Conservation (phyloP, 2,888 invertebrate genomes). For the Caenorhabditis sp. region DNA sequence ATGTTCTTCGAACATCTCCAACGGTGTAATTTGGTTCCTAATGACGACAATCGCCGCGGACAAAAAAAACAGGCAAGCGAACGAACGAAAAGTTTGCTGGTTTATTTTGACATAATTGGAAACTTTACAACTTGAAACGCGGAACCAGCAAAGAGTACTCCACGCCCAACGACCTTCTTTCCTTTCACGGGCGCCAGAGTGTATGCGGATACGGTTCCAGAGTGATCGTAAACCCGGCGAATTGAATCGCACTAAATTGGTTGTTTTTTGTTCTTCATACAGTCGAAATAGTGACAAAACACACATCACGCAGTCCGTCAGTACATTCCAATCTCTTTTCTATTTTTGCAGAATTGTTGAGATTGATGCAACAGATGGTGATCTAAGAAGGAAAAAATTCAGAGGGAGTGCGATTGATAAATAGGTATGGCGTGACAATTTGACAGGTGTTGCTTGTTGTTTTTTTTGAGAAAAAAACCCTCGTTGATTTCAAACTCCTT, state of each 20-base stretch:
- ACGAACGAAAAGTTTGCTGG: slow-evolving; percentile 25
- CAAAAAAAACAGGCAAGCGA: not conserved
- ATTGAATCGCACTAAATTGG: slow-evolving; percentile 6
- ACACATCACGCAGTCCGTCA: slow-evolving; percentile 36
- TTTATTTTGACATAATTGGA: slow-evolving; percentile 57
- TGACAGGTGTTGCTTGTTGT: slow-evolving; percentile 58
- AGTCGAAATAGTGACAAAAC: slow-evolving; percentile 36
- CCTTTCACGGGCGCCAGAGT: slow-evolving; percentile 15
- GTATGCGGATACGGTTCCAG: slow-evolving; percentile 27
- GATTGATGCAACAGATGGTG: slow-evolving; percentile 23
- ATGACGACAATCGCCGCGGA: slow-evolving; percentile 20
- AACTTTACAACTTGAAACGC: slow-evolving; percentile 57
- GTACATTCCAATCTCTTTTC: slow-evolving; percentile 56
- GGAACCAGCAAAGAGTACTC: slow-evolving; percentile 56
- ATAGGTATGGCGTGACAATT: slow-evolving; percentile 59
- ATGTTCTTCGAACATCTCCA: slow-evolving; percentile 34
- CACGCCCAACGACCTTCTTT: slow-evolving; percentile 10
- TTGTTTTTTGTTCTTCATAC: slow-evolving; percentile 42
- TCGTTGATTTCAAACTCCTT: slow-evolving; percentile 29
- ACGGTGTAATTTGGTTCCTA: slow-evolving; percentile 42
- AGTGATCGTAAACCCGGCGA: slow-evolving; percentile 43
- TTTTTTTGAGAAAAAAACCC: slow-evolving; percentile 39
- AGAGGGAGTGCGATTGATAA: slow-evolving; percentile 36
- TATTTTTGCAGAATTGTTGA: slow-evolving; percentile 27
- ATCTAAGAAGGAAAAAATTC: slow-evolving; percentile 38